Percentiles rank a stretch among this genome's conserved stretches.
Conservation (phyloP, 2,113 vertebrate genomes). For the Odocoileus virginianus region DNA sequence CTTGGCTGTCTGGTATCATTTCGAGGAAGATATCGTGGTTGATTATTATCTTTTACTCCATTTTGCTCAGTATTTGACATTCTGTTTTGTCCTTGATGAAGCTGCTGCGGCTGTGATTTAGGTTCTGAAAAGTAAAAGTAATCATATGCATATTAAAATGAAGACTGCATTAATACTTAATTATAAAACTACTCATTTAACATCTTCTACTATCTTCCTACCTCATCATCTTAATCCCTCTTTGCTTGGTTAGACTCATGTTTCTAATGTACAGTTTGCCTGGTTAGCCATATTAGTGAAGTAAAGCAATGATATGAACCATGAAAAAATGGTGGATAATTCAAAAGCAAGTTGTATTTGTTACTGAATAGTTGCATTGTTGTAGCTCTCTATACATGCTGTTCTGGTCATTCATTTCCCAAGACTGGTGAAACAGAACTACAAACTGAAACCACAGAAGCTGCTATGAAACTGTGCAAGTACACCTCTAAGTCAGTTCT, state of each 20-base stretch:
- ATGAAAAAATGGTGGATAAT: conserved; percentile 9
- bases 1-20: conserved; percentile 87
- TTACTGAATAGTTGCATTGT: background rate
- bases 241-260: background rate
- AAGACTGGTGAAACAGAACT: background rate
- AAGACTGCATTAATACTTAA: background rate
- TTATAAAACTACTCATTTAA: conserved; percentile 4
- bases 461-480: background rate
- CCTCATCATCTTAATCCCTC: background rate
- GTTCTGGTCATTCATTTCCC: background rate
- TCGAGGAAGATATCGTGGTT: conserved; percentile 83
- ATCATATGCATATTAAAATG: conserved; percentile 34
- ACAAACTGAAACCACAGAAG: background rate
- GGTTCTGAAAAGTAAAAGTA: conserved; percentile 84
- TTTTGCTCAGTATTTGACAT: conserved; percentile 83
- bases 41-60: conserved; percentile 84
- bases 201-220: background rate
- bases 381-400: background rate
- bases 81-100: conserved; percentile 83
- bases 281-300: background rate
- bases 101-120: conserved; percentile 84
- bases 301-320: background rate
- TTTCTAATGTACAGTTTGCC: background rate
- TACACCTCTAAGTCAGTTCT: background rate
- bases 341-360: conserved; percentile 23